Evolutionary conservation across 2,888 invertebrate genomes (phyloP).

Genomic region (Campoplex nolae): DNA sequence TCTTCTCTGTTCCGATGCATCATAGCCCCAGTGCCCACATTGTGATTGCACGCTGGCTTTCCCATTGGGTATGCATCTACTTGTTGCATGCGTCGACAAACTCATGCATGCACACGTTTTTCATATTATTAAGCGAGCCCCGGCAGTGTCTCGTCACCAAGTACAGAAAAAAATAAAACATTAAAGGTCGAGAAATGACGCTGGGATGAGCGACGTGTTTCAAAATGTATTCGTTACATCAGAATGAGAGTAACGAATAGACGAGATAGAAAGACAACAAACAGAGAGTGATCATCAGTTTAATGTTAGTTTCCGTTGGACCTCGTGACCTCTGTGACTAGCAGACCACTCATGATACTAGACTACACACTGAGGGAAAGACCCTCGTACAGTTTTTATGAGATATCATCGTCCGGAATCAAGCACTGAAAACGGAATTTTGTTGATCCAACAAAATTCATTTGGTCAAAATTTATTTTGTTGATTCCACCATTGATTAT

Average conservation of each 20-base stretch:
- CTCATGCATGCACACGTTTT: conserved; percentile 35
- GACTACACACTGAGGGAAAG: no score
- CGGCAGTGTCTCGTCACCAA: neutral
- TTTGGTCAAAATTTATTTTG: no score
- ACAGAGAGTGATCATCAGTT: neutral
- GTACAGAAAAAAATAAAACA: conserved; percentile 11
- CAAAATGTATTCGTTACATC: neutral
- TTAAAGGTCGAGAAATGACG: neutral
- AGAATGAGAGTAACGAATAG: neutral
- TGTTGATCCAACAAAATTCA: no score
- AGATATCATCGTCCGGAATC: no score
- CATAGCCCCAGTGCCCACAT: conserved; percentile 52
- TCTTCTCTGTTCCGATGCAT: conserved; percentile 55
- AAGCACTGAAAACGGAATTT: no score
- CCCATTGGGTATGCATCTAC: conserved; percentile 57
- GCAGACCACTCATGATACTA: no score
- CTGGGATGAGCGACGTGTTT: neutral
- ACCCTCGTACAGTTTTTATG: no score
- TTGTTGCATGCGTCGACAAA: conserved; percentile 50
- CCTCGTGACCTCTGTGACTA: no score
- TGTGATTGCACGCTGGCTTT: conserved; percentile 65
- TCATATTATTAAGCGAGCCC: neutral
- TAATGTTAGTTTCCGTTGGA: no score
- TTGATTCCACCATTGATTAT: no score
- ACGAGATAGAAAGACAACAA: neutral